Evolutionary conservation across 2,797 vertebrate species (phyloP).

Genomic region (Phoxinus dragarum): DNA sequence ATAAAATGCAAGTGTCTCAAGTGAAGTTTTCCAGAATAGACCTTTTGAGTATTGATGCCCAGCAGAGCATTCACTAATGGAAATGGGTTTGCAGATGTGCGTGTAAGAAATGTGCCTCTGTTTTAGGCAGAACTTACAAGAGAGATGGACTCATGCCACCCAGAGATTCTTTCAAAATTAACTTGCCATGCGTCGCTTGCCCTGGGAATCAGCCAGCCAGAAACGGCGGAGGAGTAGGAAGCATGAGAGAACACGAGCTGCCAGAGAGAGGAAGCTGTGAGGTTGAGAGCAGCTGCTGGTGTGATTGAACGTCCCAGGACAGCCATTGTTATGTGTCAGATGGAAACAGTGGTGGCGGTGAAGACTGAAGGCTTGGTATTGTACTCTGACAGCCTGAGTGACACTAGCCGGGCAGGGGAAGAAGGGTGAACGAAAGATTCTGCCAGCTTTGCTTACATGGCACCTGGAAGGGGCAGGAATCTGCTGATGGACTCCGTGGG

Average conservation of each 20-base stretch:
- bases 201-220: slow-evolving; percentile 43
- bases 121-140: slow-evolving; percentile 21
- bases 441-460: slow-evolving; percentile 43
- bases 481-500: slow-evolving; percentile 20
- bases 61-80: background rate
- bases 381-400: slow-evolving; percentile 55
- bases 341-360: slow-evolving; percentile 48
- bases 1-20: slow-evolving; percentile 1
- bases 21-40: background rate
- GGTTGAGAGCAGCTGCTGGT: slow-evolving; percentile 37
- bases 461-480: slow-evolving; percentile 33
- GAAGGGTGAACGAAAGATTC: slow-evolving; percentile 36
- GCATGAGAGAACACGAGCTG: slow-evolving; percentile 46
- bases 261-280: slow-evolving; percentile 44
- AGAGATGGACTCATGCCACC: slow-evolving; percentile 43
- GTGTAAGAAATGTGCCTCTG: background rate
- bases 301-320: slow-evolving; percentile 44
- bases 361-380: slow-evolving; percentile 53
- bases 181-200: slow-evolving; percentile 50
- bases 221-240: slow-evolving; percentile 44
- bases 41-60: background rate
- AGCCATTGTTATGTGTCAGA: slow-evolving; percentile 56
- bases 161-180: slow-evolving; percentile 56
- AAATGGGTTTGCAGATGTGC: background rate
- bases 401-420: slow-evolving; percentile 39